Evolutionary conservation across 2,888 invertebrate species (phyloP).

Genomic region (Linyphia triangularis): DNA sequence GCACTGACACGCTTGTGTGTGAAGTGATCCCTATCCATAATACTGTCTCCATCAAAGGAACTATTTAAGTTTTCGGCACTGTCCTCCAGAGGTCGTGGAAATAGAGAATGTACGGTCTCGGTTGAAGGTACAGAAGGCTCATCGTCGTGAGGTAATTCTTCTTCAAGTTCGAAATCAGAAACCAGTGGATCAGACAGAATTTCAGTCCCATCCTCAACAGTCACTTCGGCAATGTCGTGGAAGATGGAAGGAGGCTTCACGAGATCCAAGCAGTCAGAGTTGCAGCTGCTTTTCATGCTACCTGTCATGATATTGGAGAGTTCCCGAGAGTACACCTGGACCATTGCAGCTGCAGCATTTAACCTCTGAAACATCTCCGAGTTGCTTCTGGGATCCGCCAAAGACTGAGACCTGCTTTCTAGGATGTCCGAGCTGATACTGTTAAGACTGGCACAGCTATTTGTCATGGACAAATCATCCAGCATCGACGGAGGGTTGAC

Average conservation of each 20-base stretch:
- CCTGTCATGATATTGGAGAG: constrained; percentile 78
- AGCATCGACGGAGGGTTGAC: constrained; percentile 89
- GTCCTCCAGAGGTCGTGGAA: constrained; percentile 33
- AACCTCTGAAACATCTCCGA: constrained; percentile 82
- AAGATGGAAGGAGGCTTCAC: constrained; percentile 87
- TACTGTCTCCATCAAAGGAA: constrained; percentile 62
- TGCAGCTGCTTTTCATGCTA: constrained; percentile 80
- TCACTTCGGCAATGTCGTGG: constrained; percentile 85
- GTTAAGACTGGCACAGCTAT: constrained; percentile 81
- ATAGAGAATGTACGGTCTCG: constrained; percentile 84
- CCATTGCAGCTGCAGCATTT: constrained; percentile 77
- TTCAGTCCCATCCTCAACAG: constrained; percentile 81
- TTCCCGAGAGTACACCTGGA: constrained; percentile 78
- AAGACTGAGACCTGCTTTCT: constrained; percentile 76
- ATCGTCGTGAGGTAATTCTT: constrained; percentile 78
- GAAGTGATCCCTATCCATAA: constrained; percentile 34
- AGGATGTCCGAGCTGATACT: constrained; percentile 75
- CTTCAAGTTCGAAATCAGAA: constrained; percentile 82
- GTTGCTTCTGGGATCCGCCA: constrained; percentile 75
- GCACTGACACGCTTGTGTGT: constrained; percentile 42
- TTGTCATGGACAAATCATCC: constrained; percentile 82
- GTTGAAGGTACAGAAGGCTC: constrained; percentile 74
- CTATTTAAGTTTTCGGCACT: constrained; percentile 73
- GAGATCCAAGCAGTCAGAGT: constrained; percentile 83
- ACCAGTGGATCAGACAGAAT: constrained; percentile 82